Conservation (phyloP, 92 coral and sea anemone genomes). For the Paragorgia papillata region DNA sequence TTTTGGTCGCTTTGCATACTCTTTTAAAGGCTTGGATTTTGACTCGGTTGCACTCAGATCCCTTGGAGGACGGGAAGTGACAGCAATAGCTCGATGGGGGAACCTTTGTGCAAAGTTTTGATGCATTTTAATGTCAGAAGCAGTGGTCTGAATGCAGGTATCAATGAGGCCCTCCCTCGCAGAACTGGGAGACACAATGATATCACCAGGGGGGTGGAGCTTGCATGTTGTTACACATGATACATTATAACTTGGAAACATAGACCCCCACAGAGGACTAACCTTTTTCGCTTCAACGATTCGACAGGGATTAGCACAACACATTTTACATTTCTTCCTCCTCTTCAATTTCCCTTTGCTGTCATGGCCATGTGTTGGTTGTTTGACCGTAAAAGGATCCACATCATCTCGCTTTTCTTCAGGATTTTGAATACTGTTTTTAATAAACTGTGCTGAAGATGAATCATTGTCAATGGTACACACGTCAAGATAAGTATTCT, state of each 20-base stretch:
- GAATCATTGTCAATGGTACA: slow-evolving; percentile 12
- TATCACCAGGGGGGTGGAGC: slow-evolving; percentile 32
- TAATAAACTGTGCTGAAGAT: slow-evolving; percentile 22
- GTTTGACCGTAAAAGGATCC: not conserved
- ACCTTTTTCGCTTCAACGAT: slow-evolving; percentile 28
- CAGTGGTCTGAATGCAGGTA: slow-evolving; percentile 24
- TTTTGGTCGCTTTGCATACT: no score
- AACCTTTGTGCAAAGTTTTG: slow-evolving; percentile 34
- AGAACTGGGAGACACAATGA: not conserved
- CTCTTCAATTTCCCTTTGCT: slow-evolving; percentile 10
- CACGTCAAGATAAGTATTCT: slow-evolving; percentile 10
- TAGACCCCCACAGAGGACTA: not conserved
- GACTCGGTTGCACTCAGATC: not conserved
- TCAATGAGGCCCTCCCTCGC: not conserved
- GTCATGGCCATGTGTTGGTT: not conserved
- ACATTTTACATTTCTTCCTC: slow-evolving; percentile 21
- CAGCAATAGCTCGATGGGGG: slow-evolving; percentile 17
- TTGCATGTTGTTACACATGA: slow-evolving; percentile 29
- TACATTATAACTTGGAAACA: slow-evolving; percentile 11
- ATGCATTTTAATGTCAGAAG: slow-evolving; percentile 29
- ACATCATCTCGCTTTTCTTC: not conserved
- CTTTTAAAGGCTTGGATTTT: not conserved
- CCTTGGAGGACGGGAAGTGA: not conserved
- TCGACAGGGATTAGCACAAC: slow-evolving; percentile 15
- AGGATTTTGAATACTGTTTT: not conserved